A percentile compares a stretch with the other conserved stretches of the same genome.
Evolutionary conservation across 2,113 vertebrate species (phyloP).

Genomic region (Mastomys natalensis): DNA sequence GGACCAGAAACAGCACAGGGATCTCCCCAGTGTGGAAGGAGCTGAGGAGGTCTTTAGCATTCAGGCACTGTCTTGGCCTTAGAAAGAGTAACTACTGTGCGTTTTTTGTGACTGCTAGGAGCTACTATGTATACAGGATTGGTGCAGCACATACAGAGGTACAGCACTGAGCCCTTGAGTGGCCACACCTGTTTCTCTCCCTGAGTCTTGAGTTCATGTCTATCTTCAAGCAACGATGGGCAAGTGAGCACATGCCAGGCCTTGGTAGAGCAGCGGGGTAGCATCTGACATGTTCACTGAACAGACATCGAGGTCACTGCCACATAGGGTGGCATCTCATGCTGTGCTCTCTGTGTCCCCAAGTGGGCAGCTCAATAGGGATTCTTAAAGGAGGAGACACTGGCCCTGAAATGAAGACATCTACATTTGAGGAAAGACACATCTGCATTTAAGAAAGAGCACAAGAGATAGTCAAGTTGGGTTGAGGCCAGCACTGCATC

Average conservation of each 20-base stretch:
- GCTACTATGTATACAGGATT: too few relatives aligned
- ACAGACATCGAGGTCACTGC: not conserved
- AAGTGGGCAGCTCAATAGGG: too few relatives aligned
- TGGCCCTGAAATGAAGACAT: not conserved
- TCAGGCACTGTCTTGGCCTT: accelerated
- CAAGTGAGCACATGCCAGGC: not conserved
- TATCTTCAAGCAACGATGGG: not conserved
- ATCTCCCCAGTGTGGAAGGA: not conserved
- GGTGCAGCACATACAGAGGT: too few relatives aligned
- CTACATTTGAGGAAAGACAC: not conserved
- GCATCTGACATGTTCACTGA: not conserved
- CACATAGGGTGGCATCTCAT: not conserved
- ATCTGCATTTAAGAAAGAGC: not conserved
- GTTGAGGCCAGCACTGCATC: not conserved
- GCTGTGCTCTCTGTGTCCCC: too few relatives aligned
- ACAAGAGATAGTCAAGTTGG: not conserved
- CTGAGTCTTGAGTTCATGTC: not conserved
- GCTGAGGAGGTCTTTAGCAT: not conserved
- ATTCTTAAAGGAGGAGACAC: not conserved
- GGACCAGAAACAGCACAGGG: not conserved
- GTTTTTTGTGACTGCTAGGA: not conserved
- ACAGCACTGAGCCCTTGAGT: not conserved
- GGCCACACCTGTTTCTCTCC: not conserved
- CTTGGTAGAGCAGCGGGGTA: not conserved
- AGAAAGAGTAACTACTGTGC: not conserved